Conservation (phyloP, 2,113 vertebrate species). For the Pardalotus punctatus region DNA sequence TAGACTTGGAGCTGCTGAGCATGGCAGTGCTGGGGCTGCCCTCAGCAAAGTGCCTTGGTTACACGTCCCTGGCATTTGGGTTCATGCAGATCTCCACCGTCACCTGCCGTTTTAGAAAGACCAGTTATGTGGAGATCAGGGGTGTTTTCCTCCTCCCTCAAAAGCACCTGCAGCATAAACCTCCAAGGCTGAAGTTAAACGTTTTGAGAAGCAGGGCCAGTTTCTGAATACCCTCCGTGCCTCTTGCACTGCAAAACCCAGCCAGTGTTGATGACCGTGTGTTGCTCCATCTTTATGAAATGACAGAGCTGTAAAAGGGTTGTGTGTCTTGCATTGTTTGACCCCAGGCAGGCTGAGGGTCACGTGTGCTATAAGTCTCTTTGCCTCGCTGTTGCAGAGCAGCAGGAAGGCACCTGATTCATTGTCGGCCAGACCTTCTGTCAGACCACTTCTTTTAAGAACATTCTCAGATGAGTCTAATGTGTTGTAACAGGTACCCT, state of each 20-base stretch:
- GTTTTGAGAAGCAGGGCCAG: not conserved
- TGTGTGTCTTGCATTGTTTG: not conserved
- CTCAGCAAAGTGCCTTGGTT: not conserved
- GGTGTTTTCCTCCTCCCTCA: not conserved
- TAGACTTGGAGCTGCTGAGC: fast-evolving
- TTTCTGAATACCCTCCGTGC: fast-evolving
- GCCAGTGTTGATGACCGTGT: fast-evolving
- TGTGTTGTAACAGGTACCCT: conserved; percentile 95
- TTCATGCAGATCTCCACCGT: not conserved
- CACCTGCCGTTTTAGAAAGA: fast-evolving
- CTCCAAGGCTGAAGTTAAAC: not conserved
- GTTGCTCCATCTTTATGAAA: fast-evolving
- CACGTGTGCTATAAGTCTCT: conserved; percentile 66
- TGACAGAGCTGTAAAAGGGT: not conserved
- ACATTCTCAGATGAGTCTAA: conserved; percentile 98
- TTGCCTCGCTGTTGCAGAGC: conserved; percentile 89
- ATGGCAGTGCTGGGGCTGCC: fast-evolving
- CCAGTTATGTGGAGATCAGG: fast-evolving
- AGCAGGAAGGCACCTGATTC: conserved; percentile 78
- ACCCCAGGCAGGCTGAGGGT: not conserved
- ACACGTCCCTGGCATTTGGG: fast-evolving
- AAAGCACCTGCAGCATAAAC: not conserved
- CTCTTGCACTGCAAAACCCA: not conserved
- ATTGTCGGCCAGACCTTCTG: conserved; percentile 84
- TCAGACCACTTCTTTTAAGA: conserved; percentile 97